phyloP scores from a whole-genome alignment of 1,140 invertebrate genomes.

The Teleogryllus occipitalis region DNA sequence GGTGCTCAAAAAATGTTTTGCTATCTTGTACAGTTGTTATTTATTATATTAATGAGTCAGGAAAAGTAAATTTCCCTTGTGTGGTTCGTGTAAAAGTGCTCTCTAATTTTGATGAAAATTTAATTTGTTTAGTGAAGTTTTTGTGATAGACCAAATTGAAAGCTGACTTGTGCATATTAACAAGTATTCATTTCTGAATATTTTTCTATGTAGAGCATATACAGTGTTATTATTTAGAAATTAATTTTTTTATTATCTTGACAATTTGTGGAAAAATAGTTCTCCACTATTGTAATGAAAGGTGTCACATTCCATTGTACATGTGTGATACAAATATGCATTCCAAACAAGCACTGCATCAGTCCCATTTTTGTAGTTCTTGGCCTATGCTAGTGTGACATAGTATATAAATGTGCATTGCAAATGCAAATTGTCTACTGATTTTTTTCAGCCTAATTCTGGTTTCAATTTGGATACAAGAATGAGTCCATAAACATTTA shows the following conservation, averaged over 20 bases:
- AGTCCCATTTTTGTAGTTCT: neutral
- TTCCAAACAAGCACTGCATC: neutral
- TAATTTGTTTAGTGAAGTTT: too few species aligned
- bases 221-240: neutral
- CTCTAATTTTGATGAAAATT: too few species aligned
- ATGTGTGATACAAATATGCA: neutral
- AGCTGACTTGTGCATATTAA: neutral
- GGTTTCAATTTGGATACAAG: neutral
- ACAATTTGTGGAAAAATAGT: neutral
- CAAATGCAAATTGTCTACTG: neutral
- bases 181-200: too few species aligned
- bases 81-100: too few species aligned
- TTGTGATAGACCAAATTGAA: neutral
- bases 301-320: neutral
- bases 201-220: too few species aligned
- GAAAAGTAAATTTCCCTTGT: too few species aligned
- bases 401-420: neutral
- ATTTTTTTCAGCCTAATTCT: neutral
- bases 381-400: neutral
- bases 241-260: neutral
- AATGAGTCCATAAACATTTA: slow-evolving; percentile 2
- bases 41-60: too few species aligned
- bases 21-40: too few species aligned
- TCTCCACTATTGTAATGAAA: neutral
- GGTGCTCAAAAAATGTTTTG: too few species aligned